phyloP scores from a whole-genome alignment of 2,113 vertebrate species.

The Ctenomys sociabilis region DNA sequence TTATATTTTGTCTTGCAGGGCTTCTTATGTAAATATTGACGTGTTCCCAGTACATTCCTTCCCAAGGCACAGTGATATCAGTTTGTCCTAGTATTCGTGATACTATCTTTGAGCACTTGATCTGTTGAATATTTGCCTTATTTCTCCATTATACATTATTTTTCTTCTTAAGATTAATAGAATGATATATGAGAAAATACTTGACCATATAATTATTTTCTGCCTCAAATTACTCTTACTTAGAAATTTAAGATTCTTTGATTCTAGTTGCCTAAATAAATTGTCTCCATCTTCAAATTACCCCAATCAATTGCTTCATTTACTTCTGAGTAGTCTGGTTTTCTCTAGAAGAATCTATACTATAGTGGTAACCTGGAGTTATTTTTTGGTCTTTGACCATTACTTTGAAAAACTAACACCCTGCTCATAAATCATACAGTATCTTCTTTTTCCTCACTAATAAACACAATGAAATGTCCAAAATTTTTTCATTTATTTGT shows the following conservation, averaged over 20 bases:
- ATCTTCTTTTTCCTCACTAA: background rate
- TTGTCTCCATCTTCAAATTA: constrained; percentile 17
- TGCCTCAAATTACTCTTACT: constrained; percentile 11
- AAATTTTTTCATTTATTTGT: background rate
- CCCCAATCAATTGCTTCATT: constrained; percentile 13
- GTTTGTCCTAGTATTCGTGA: background rate
- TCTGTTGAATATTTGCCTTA: background rate
- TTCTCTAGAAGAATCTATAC: background rate
- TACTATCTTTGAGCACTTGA: background rate
- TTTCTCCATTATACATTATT: background rate
- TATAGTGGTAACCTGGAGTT: background rate
- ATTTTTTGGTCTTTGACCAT: background rate
- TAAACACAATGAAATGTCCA: background rate
- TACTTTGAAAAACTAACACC: constrained; percentile 1
- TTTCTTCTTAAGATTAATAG: constrained; percentile 10
- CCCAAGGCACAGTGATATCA: background rate
- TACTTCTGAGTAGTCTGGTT: background rate
- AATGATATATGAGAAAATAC: background rate
- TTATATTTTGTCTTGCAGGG: background rate
- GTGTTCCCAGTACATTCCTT: background rate
- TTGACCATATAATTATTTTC: background rate
- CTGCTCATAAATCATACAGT: background rate
- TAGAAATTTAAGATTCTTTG: background rate
- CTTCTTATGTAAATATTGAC: background rate
- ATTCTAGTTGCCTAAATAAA: background rate